Conservation (phyloP, 2,888 invertebrate species). For the Linyphia triangularis region DNA sequence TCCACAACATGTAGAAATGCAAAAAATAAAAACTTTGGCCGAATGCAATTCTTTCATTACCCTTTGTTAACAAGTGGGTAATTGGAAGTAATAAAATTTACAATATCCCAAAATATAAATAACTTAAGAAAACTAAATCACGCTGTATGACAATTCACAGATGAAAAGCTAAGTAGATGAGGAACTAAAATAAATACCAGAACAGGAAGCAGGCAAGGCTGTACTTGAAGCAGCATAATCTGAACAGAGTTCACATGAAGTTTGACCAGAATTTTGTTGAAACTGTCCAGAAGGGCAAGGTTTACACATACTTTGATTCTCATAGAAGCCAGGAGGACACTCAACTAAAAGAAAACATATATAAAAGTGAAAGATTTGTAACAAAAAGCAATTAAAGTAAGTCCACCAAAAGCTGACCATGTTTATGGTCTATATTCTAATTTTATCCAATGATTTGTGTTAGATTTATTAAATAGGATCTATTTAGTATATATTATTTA, state of each 20-base stretch:
- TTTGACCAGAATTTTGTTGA: constrained; percentile 33
- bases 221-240: not conserved
- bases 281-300: constrained; percentile 8
- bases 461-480: too few species aligned
- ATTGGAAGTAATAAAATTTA: not conserved
- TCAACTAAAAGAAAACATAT: constrained; percentile 36
- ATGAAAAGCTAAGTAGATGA: too few species aligned
- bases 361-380: not conserved
- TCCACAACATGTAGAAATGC: too few species aligned
- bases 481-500: too few species aligned
- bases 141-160: too few species aligned
- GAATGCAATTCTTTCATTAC: not conserved
- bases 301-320: constrained; percentile 7
- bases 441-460: too few species aligned
- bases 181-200: constrained; percentile 4
- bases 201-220: constrained; percentile 1
- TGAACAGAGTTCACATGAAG: constrained; percentile 37
- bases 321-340: constrained; percentile 42
- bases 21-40: not conserved
- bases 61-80: not conserved
- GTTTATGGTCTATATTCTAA: too few species aligned
- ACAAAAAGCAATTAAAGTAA: not conserved
- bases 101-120: not conserved
- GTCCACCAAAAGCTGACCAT: too few species aligned
- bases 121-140: too few species aligned